Percentiles rank a stretch among this genome's conserved stretches.
phyloP scores from a whole-genome alignment of 2,113 vertebrate genomes.

The Microtus ochrogaster region DNA sequence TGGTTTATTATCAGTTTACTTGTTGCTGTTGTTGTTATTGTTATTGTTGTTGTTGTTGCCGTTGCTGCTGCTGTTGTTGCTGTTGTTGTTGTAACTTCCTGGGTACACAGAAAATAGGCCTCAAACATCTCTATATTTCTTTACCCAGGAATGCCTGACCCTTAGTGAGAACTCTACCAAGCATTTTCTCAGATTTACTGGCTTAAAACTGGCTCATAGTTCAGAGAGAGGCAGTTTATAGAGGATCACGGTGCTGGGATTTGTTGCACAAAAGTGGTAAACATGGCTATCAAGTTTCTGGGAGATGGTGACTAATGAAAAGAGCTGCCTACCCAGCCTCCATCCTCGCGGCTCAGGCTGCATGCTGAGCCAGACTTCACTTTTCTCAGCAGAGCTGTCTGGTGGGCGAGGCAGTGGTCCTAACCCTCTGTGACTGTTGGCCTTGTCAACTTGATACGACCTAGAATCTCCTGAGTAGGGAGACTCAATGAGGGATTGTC shows the following conservation, averaged over 20 bases:
- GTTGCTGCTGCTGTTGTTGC: too few relatives aligned
- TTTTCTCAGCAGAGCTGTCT: neutral
- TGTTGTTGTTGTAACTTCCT: neutral
- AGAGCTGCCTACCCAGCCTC: neutral
- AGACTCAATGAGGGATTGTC: neutral
- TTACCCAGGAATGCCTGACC: neutral
- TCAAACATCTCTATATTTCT: neutral
- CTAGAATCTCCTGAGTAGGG: neutral
- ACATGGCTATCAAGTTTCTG: conserved; percentile 23
- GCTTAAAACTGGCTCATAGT: conserved; percentile 22
- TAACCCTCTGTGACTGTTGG: neutral
- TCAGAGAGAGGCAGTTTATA: conserved; percentile 41
- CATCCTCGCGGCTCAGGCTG: rapidly evolving
- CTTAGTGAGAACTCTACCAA: neutral
- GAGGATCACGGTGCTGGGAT: neutral
- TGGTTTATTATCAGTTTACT: neutral
- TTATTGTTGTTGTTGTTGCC: too few relatives aligned
- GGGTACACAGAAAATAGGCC: neutral
- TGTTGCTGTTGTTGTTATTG: too few relatives aligned
- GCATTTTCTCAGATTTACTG: conserved; percentile 14
- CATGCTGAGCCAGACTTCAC: neutral
- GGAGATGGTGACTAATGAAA: neutral
- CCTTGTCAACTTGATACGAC: neutral
- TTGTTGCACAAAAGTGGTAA: conserved; percentile 57
- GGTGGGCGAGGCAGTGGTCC: neutral